Conservation (phyloP, 1,140 invertebrate species). For the Fopius arisanus region DNA sequence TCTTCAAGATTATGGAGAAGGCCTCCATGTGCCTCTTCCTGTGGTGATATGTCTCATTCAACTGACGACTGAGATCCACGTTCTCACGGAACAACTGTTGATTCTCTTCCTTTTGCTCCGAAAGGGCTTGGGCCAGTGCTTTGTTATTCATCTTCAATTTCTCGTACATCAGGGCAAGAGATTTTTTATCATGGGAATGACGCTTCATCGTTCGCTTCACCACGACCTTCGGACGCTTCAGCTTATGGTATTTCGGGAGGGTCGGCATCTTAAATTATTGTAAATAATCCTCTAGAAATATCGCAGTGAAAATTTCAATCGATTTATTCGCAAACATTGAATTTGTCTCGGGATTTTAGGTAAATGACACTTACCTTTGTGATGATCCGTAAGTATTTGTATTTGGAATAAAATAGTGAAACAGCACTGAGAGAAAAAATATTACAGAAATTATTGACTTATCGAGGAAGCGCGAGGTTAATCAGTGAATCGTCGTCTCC, state of each 20-base stretch:
- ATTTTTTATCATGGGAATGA: not conserved
- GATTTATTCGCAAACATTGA: no score
- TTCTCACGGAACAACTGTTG: conserved; percentile 48
- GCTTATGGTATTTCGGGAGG: not conserved
- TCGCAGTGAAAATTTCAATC: not conserved
- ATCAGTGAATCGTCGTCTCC: no score
- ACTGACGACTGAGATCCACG: conserved; percentile 41
- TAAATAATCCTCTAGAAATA: not conserved
- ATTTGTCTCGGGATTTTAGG: no score
- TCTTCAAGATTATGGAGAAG: conserved; percentile 44
- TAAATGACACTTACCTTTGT: no score
- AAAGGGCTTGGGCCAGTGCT: conserved; percentile 50
- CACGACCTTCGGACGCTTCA: not conserved
- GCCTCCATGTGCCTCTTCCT: conserved; percentile 45
- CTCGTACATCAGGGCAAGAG: conserved; percentile 35
- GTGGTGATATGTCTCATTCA: conserved; percentile 44
- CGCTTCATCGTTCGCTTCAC: not conserved
- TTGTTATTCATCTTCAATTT: conserved; percentile 52
- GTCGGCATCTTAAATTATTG: not conserved
- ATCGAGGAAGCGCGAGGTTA: no score
- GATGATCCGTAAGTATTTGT: no score
- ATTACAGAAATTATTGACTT: no score
- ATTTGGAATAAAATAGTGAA: no score
- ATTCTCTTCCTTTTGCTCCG: conserved; percentile 49
- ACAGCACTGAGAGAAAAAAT: no score